Percentiles rank a stretch among this genome's conserved stretches.
phyloP scores from a whole-genome alignment of 2,113 vertebrate genomes.

The Microtus pennsylvanicus region DNA sequence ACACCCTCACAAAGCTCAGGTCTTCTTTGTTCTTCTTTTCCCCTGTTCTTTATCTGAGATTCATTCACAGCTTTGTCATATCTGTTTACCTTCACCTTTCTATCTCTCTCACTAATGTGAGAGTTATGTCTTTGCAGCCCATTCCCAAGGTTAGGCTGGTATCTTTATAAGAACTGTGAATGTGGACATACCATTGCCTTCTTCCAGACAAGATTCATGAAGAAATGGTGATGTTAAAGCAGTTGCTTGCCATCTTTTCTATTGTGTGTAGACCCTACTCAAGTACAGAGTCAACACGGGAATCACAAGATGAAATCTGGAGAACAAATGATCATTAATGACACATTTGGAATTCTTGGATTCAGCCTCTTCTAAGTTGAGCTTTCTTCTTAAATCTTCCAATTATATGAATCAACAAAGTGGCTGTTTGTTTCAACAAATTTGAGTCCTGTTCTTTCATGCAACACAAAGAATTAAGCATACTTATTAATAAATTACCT shows the following conservation, averaged over 20 bases:
- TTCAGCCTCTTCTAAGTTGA: background rate
- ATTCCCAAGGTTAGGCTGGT: background rate
- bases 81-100: background rate
- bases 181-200: background rate
- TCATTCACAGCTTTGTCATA: background rate
- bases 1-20: background rate
- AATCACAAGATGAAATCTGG: constrained; percentile 2
- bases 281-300: background rate
- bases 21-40: background rate
- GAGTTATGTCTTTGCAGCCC: background rate
- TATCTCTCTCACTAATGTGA: background rate
- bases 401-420: background rate
- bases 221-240: background rate
- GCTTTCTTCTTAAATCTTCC: background rate
- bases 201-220: background rate
- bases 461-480: background rate
- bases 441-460: constrained; percentile 19
- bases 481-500: background rate
- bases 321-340: background rate
- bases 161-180: background rate
- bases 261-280: background rate
- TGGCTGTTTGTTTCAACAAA: background rate
- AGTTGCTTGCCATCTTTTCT: background rate
- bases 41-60: background rate
- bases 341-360: background rate